These are phyloP conservation scores for Aphodius sticticus DNA, from an alignment of 2,888 invertebrate species.

Conservation along the genomic window DNA sequence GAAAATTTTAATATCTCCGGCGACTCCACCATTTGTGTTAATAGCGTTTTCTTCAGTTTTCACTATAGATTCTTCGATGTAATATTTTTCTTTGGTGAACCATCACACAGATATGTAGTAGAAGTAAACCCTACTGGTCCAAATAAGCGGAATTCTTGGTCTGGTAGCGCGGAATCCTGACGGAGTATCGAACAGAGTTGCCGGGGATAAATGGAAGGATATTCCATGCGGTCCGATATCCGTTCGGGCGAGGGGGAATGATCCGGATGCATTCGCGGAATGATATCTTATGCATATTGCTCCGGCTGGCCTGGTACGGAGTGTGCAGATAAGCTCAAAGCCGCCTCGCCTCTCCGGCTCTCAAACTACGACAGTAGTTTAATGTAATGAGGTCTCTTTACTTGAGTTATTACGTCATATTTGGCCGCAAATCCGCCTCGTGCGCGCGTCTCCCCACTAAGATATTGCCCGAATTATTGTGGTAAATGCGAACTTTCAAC, in stretches of 20 bases:
- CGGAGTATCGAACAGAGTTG: not conserved
- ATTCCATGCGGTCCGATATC: not conserved
- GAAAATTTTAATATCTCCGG: not conserved
- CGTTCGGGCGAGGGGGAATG: constrained; percentile 17
- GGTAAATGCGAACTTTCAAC: not conserved
- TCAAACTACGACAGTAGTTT: constrained; percentile 26
- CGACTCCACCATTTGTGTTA: not conserved
- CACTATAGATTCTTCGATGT: not conserved
- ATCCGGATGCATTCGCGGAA: constrained; percentile 33
- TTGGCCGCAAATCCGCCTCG: not conserved
- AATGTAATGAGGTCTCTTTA: constrained; percentile 28
- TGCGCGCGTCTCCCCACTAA: constrained; percentile 11
- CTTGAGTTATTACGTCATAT: constrained; percentile 29
- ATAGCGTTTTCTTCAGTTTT: not conserved
- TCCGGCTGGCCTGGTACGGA: not conserved
- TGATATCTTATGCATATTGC: constrained; percentile 34
- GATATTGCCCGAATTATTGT: constrained; percentile 24
- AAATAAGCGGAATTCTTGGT: not conserved
- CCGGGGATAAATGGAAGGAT: not conserved
- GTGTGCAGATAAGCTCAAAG: constrained; percentile 12
- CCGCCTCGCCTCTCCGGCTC: not conserved
- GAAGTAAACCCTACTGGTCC: not conserved
- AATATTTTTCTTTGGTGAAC: not conserved
- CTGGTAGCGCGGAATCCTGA: not conserved
- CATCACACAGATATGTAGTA: not conserved